Conservation (phyloP, 2,888 invertebrate genomes). For the Mystacides longicornis region DNA sequence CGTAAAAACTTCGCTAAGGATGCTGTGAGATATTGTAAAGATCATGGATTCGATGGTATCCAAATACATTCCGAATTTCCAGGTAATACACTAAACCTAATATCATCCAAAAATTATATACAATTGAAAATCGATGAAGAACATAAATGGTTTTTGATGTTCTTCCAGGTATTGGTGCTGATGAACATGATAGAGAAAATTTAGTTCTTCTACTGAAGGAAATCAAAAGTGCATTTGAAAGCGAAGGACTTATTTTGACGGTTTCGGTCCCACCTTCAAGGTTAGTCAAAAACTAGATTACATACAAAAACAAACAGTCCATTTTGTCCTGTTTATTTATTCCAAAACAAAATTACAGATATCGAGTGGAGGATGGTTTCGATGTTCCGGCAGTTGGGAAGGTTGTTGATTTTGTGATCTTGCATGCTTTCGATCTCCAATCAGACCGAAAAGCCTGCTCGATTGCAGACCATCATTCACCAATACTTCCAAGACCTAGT, state of each 20-base stretch:
- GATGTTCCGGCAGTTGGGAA: constrained; percentile 53
- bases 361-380: constrained; percentile 59
- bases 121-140: too few species aligned
- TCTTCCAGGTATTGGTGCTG: constrained; percentile 22
- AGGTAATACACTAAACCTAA: constrained; percentile 34
- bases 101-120: too few species aligned
- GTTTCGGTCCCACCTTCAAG: constrained; percentile 54
- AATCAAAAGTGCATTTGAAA: constrained; percentile 51
- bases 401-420: constrained; percentile 58
- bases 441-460: constrained; percentile 35
- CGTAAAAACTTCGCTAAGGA: constrained; percentile 56
- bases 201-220: constrained; percentile 52
- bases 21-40: constrained; percentile 54
- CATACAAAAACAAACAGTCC: too few species aligned
- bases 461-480: constrained; percentile 45
- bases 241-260: constrained; percentile 49
- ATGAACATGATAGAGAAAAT: constrained; percentile 46
- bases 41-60: constrained; percentile 72
- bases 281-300: too few species aligned
- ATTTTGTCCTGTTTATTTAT: too few species aligned
- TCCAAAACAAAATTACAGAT: constrained; percentile 35
- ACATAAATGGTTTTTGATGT: too few species aligned
- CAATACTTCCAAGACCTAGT: constrained; percentile 40
- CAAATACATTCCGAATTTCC: constrained; percentile 77
- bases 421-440: constrained; percentile 60